Percentiles rank a stretch among this genome's conserved stretches.
phyloP scores from a whole-genome alignment of 2,888 invertebrate species.

The Yponomeuta sedellus region DNA sequence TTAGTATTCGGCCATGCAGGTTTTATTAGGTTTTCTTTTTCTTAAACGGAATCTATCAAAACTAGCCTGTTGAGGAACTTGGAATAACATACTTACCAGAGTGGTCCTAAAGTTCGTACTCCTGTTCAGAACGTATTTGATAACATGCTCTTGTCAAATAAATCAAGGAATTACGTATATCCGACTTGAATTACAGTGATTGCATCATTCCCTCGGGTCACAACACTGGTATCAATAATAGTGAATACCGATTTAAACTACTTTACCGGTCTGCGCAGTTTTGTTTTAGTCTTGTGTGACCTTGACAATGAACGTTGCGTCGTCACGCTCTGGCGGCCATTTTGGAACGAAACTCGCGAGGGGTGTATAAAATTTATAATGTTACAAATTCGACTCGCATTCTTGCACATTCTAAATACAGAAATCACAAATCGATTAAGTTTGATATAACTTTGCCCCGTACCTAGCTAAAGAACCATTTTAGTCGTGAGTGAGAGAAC shows the following conservation, averaged over 20 bases:
- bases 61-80: background rate
- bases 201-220: background rate
- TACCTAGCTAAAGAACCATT: background rate
- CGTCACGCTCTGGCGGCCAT: constrained; percentile 66
- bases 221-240: background rate
- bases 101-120: no score
- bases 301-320: constrained; percentile 70
- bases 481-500: background rate
- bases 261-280: constrained; percentile 44
- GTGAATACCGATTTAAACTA: background rate
- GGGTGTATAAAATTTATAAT: constrained; percentile 54
- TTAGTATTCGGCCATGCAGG: background rate
- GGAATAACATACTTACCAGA: no score
- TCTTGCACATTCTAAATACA: constrained; percentile 23
- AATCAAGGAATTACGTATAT: no score
- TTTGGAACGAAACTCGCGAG: constrained; percentile 54
- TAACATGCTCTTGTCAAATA: no score
- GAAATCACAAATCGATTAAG: background rate
- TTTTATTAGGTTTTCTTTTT: background rate
- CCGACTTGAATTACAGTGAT: background rate
- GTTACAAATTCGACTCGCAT: constrained; percentile 58
- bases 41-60: background rate
- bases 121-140: no score
- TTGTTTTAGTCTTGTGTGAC: constrained; percentile 60
- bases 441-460: background rate